A percentile compares a stretch with the other conserved stretches of the same genome.
Evolutionary conservation across 2,888 invertebrate genomes (phyloP).

Genomic region (Polyploca ridens): DNA sequence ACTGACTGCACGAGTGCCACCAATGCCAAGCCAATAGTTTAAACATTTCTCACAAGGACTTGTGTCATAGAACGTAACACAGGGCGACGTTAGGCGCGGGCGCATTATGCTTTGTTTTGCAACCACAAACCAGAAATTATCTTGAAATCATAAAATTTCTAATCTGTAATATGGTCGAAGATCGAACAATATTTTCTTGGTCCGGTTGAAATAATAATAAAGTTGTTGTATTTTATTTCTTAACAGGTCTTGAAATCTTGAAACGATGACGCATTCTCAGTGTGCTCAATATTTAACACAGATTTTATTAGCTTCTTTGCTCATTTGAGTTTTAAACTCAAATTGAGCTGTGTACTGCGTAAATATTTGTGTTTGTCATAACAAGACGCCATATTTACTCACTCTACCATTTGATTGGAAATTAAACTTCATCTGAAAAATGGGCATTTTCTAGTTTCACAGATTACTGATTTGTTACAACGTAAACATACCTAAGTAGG

Average conservation of each 20-base stretch:
- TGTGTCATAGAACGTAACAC: constrained; percentile 59
- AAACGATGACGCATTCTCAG: neutral
- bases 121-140: neutral
- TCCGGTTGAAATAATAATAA: neutral
- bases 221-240: neutral
- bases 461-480: too few relatives aligned
- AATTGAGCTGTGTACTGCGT: too few relatives aligned
- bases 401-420: neutral
- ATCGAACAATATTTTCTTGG: neutral
- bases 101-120: constrained; percentile 19
- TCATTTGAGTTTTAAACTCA: neutral
- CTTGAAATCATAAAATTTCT: neutral
- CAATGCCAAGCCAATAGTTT: constrained; percentile 50
- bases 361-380: too few relatives aligned
- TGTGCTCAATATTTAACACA: neutral
- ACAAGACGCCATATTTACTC: too few relatives aligned
- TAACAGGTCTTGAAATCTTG: neutral
- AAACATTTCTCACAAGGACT: constrained; percentile 59
- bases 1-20: constrained; percentile 46
- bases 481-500: too few relatives aligned
- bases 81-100: constrained; percentile 30
- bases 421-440: neutral
- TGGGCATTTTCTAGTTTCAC: too few relatives aligned
- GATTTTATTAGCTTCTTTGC: neutral
- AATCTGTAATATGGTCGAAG: neutral